phyloP scores from a whole-genome alignment of 1,140 invertebrate genomes.

The Zaprionus davidi region DNA sequence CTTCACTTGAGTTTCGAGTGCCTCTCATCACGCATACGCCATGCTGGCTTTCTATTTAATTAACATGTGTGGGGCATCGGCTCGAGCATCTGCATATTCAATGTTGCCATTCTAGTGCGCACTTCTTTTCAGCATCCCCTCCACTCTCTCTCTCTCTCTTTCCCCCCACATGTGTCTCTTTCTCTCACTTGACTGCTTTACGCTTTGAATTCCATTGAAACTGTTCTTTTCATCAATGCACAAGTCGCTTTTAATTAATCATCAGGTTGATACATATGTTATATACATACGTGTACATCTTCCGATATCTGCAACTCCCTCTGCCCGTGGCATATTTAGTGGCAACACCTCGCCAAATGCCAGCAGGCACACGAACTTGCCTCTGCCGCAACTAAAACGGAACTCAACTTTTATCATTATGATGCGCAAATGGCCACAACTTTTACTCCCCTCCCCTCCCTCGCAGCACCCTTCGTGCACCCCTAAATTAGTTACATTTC shows the following conservation, averaged over 20 bases:
- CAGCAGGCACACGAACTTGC: conserved; percentile 3
- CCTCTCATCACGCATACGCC: conserved; percentile 58
- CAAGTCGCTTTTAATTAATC: conserved; percentile 32
- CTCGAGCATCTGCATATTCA: conserved; percentile 62
- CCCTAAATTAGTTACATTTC: conserved; percentile 74
- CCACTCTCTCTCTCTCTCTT: conserved; percentile 11
- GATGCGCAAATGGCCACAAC: conserved; percentile 73
- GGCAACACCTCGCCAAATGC: conserved; percentile 17
- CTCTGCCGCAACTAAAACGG: conserved; percentile 29
- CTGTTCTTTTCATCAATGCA: conserved; percentile 8
- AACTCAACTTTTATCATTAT: conserved; percentile 78
- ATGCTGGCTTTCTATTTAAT: conserved; percentile 74
- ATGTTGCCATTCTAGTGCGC: conserved; percentile 62
- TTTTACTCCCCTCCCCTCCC: conserved; percentile 39
- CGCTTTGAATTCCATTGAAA: conserved; percentile 21
- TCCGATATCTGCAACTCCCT: conserved; percentile 9
- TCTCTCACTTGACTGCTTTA: background rate
- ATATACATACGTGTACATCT: background rate
- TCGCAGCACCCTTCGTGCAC: conserved; percentile 12
- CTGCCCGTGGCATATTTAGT: conserved; percentile 9
- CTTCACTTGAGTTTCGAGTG: conserved; percentile 62
- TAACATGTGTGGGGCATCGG: conserved; percentile 66
- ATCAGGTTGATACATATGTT: background rate
- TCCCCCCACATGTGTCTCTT: background rate
- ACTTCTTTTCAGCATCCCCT: conserved; percentile 10